Conservation (phyloP, 2,888 invertebrate genomes). For the Drosophila ezoana region DNA sequence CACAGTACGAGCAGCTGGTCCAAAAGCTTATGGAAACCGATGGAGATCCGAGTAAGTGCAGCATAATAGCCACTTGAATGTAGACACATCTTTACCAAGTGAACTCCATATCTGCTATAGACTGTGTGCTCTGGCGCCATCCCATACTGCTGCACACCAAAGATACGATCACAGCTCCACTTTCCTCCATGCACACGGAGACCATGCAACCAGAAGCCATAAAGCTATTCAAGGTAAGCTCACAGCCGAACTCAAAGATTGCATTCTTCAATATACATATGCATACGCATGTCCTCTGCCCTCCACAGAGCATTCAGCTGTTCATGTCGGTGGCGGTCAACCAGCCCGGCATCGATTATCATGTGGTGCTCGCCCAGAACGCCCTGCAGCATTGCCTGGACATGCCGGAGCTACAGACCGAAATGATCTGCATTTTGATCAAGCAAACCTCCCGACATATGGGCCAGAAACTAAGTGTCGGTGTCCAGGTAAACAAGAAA, state of each 20-base stretch:
- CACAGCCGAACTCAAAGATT: not conserved
- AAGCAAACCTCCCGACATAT: conserved; percentile 96
- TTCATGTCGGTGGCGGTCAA: conserved; percentile 98
- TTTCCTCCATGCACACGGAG: conserved; percentile 96
- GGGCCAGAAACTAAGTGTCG: conserved; percentile 92
- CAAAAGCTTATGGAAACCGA: conserved; percentile 98
- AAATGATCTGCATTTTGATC: conserved; percentile 95
- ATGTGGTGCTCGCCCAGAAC: conserved; percentile 98
- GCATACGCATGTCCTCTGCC: not conserved
- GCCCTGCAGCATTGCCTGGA: conserved; percentile 96
- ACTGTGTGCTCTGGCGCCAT: conserved; percentile 97
- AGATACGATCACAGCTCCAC: conserved; percentile 94
- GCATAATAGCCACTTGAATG: not conserved
- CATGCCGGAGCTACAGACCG: conserved; percentile 95
- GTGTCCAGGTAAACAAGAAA: conserved; percentile 93
- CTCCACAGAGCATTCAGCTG: conserved; percentile 93
- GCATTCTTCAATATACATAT: not conserved
- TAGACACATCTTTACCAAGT: not conserved
- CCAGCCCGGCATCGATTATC: conserved; percentile 98
- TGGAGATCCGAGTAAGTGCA: conserved; percentile 92
- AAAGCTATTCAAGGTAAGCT: conserved; percentile 94
- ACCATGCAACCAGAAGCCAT: conserved; percentile 95
- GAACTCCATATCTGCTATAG: conserved; percentile 81
- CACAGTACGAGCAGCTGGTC: conserved; percentile 97
- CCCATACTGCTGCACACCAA: conserved; percentile 95